Evolutionary conservation across 2,113 vertebrate genomes (phyloP).

Genomic region (Clarias gariepinus): DNA sequence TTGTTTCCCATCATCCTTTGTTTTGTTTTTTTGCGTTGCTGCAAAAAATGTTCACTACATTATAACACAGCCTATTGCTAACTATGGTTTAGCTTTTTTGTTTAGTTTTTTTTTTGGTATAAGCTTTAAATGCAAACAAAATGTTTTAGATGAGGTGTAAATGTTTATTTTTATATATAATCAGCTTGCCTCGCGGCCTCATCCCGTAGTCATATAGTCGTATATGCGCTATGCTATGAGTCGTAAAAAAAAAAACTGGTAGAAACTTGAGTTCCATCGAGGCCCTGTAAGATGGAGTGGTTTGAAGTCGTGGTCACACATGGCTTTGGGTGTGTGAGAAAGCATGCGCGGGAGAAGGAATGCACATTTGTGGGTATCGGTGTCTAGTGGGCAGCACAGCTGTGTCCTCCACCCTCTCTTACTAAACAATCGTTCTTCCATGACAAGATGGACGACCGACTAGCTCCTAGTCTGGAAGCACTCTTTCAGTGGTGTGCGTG

Average conservation of each 20-base stretch:
- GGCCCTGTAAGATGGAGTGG: not conserved
- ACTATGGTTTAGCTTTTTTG: too few relatives aligned
- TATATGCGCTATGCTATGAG: not conserved
- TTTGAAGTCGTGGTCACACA: not conserved
- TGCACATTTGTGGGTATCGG: conserved; percentile 26
- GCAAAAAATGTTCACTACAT: not conserved
- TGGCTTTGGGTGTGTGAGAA: not conserved
- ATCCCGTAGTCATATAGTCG: not conserved
- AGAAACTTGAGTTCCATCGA: not conserved
- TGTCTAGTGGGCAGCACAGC: conserved; percentile 63
- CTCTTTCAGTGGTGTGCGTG: conserved; percentile 50
- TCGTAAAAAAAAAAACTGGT: not conserved
- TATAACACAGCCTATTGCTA: not conserved
- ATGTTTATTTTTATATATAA: not conserved
- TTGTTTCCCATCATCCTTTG: too few relatives aligned
- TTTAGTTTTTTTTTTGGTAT: too few relatives aligned
- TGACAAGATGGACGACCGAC: conserved; percentile 69
- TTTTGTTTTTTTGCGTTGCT: too few relatives aligned
- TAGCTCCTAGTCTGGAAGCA: conserved; percentile 64
- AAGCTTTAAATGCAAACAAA: not conserved
- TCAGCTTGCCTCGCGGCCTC: not conserved
- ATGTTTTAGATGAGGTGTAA: not conserved
- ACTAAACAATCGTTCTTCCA: conserved; percentile 63
- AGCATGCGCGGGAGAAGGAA: conserved; percentile 5
- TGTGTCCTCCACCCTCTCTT: conserved; percentile 66